phyloP scores from a whole-genome alignment of 2,797 vertebrate species.

The Tiaroga cobitis region DNA sequence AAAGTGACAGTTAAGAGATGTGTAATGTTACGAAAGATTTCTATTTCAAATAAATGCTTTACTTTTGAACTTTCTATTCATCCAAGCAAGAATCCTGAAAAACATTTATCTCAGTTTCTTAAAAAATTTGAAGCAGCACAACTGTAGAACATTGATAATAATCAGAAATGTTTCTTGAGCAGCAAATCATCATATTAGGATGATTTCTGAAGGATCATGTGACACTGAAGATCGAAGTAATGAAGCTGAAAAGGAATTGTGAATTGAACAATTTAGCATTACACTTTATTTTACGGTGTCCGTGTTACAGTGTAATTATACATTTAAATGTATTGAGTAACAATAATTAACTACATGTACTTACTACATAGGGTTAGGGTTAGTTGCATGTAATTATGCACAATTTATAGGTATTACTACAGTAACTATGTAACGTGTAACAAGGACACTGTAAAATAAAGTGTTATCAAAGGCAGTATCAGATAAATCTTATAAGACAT shows the following conservation, averaged over 20 bases:
- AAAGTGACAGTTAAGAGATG: not conserved
- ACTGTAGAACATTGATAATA: not conserved
- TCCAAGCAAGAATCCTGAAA: too few relatives aligned
- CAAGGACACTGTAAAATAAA: too few relatives aligned
- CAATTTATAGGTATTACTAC: too few relatives aligned
- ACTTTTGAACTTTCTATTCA: not conserved
- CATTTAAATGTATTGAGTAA: too few relatives aligned
- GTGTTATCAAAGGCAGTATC: not conserved
- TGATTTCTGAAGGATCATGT: not conserved
- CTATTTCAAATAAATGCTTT: not conserved
- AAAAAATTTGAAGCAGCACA: not conserved
- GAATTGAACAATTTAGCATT: not conserved
- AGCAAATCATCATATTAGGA: not conserved
- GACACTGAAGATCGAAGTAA: not conserved
- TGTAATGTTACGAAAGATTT: not conserved
- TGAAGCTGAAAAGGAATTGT: not conserved
- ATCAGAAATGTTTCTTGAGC: too few relatives aligned
- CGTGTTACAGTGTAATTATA: too few relatives aligned
- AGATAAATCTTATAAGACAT: too few relatives aligned
- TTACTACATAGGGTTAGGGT: too few relatives aligned
- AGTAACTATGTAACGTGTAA: too few relatives aligned
- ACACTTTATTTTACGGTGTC: too few relatives aligned
- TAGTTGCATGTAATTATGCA: too few relatives aligned
- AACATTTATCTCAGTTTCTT: not conserved
- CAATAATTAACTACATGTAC: too few relatives aligned